phyloP scores from a whole-genome alignment of 2,113 vertebrate species.

The Austrofundulus limnaeus region DNA sequence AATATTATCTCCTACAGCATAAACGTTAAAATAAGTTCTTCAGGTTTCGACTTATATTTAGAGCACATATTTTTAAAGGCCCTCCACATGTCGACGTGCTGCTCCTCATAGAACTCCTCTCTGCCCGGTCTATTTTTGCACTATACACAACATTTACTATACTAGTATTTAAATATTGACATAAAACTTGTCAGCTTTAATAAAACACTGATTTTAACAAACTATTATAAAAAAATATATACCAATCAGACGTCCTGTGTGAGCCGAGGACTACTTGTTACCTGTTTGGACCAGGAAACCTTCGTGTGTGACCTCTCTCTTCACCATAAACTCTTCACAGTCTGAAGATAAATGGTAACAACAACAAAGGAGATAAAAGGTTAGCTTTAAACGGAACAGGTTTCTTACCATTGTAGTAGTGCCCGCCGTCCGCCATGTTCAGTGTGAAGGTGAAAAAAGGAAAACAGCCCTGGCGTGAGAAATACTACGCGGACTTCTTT shows the following conservation, averaged over 20 bases:
- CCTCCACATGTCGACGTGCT: no score
- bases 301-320: conserved; percentile 65
- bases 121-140: no score
- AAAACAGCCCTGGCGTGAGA: conserved; percentile 8
- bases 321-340: conserved; percentile 36
- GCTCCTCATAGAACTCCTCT: no score
- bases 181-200: neutral
- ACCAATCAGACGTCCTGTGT: neutral
- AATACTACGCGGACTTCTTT: neutral
- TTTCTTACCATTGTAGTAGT: conserved; percentile 75
- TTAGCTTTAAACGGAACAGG: neutral
- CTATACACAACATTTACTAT: no score
- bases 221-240: no score
- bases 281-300: conserved; percentile 48
- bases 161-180: neutral
- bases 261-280: conserved; percentile 37
- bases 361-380: conserved; percentile 13
- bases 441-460: conserved; percentile 7
- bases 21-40: no score
- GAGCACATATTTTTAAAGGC: no score
- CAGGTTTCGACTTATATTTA: no score
- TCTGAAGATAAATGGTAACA: conserved; percentile 46
- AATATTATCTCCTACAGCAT: no score
- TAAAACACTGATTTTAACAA: neutral
- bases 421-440: conserved; percentile 75